Base-by-base conservation (phyloP, 2,113 vertebrate species). In the Lasiurus cinereus region DNA sequence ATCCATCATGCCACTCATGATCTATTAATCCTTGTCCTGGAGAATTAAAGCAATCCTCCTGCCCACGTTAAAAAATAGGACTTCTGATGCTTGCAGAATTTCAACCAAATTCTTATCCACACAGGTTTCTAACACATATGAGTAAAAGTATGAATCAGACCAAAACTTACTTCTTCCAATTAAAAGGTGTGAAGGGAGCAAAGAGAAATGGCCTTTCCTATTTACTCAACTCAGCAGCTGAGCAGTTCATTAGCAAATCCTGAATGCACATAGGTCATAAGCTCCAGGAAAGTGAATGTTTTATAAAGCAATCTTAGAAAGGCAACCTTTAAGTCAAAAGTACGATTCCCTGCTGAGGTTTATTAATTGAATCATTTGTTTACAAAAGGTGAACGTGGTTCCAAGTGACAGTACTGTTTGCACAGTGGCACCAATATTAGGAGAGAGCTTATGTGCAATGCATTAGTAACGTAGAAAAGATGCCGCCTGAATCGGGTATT, bases 21-120 rank as follows among this genome's bases (percentile, higher is more conserved):
- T 98, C 98, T 98, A 96, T 98, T 98, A 97, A 98, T 97, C 83
- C 87, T 93, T 97, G 96, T 98, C 98, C 98, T 98, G 95, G 97
- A 98, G 98, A 98, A 98, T 98, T 98, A 98, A 97, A 97, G 96
- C 93, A 96, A 97, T 88, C 88, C 93, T 97, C 94, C 87, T 96
- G 94, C 95, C 97, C 93, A 96, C 59, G 90, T 98, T 97, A 98
- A 98, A 98, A 98, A 98, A 97, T 97, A 70, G 97, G 97, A 98
- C 97, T 97, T 97, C 97, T 96, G 94, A 88, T 97, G 94, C 96
- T 3, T 76, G 97, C 83, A 96, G 97, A 95, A 95, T 98, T 98
- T 98, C 96, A 98, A 97, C 97, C 90, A 97, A 97, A 95, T 96
- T 98, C 96, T 94, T 97, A 97, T 97, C 21, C 96, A 74, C 87